Evolutionary conservation across 1,140 invertebrate genomes (phyloP).

Genomic region (Drosophila mayri): DNA sequence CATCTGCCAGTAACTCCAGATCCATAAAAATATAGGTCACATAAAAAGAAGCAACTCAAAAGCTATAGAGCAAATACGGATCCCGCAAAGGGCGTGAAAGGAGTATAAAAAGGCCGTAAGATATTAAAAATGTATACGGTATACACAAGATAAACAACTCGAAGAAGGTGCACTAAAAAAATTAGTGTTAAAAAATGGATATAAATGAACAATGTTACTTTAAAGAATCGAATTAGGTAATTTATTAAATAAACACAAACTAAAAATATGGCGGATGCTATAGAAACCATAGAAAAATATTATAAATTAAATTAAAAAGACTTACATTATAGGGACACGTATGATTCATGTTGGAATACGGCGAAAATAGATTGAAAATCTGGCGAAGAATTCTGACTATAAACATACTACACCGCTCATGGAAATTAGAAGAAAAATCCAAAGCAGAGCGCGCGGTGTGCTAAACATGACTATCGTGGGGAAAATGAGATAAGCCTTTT

Average conservation of each 20-base stretch:
- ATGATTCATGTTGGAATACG: slow-evolving; percentile 24
- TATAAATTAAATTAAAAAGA: no score
- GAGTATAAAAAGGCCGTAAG: slow-evolving; percentile 22
- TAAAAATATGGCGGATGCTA: neutral
- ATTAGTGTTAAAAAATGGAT: neutral
- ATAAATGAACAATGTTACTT: neutral
- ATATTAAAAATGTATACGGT: slow-evolving; percentile 22
- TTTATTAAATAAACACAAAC: no score
- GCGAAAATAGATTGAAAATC: slow-evolving; percentile 6
- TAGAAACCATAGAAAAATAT: neutral
- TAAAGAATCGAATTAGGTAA: no score
- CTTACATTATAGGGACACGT: slow-evolving; percentile 11
- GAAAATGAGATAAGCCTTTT: neutral
- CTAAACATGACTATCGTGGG: neutral
- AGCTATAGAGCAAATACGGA: slow-evolving; percentile 29
- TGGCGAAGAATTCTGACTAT: neutral
- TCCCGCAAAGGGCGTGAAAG: slow-evolving; percentile 18
- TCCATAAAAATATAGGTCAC: slow-evolving; percentile 7
- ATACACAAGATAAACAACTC: neutral
- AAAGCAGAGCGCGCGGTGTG: neutral
- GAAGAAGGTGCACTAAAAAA: slow-evolving; percentile 3
- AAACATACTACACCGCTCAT: neutral
- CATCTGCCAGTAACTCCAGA: neutral
- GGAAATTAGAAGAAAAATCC: neutral
- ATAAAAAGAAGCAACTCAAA: slow-evolving; percentile 20